Conservation (phyloP, 35 echinoderm and acorn worm species). For the Apostichopus japonicus region DNA sequence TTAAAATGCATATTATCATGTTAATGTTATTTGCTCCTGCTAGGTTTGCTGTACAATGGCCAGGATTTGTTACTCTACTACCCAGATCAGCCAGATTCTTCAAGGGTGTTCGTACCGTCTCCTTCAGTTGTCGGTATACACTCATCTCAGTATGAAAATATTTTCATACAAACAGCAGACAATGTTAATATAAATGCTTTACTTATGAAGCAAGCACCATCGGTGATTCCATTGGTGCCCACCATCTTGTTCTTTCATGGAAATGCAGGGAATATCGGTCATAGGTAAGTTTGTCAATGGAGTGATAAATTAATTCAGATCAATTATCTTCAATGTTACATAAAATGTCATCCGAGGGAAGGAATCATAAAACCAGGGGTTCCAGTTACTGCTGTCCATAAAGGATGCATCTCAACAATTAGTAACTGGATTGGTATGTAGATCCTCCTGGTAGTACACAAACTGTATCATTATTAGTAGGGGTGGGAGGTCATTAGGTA, state of each 20-base stretch:
- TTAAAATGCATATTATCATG: no score
- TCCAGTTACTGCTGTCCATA: no score
- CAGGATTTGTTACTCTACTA: constrained; percentile 89
- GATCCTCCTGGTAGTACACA: no score
- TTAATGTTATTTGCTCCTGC: background rate
- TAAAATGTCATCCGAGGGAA: no score
- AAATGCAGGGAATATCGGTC: constrained; percentile 97
- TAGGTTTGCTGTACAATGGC: constrained; percentile 90
- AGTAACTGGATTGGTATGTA: no score
- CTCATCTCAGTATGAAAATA: constrained; percentile 71
- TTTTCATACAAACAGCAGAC: constrained; percentile 77
- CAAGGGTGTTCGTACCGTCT: constrained; percentile 75
- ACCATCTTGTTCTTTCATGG: constrained; percentile 97
- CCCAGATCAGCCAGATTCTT: constrained; percentile 88
- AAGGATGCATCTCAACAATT: no score
- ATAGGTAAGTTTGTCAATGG: constrained; percentile 72
- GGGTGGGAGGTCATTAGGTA: no score
- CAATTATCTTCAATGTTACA: no score
- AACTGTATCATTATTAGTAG: no score
- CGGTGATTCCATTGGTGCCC: constrained; percentile 60
- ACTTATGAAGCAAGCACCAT: constrained; percentile 80
- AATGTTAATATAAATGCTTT: constrained; percentile 76
- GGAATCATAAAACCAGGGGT: no score
- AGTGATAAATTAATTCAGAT: no score
- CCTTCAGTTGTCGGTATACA: constrained; percentile 48